Evolutionary conservation across 2,797 vertebrate species (phyloP).

Genomic region (Delichon dasypus): DNA sequence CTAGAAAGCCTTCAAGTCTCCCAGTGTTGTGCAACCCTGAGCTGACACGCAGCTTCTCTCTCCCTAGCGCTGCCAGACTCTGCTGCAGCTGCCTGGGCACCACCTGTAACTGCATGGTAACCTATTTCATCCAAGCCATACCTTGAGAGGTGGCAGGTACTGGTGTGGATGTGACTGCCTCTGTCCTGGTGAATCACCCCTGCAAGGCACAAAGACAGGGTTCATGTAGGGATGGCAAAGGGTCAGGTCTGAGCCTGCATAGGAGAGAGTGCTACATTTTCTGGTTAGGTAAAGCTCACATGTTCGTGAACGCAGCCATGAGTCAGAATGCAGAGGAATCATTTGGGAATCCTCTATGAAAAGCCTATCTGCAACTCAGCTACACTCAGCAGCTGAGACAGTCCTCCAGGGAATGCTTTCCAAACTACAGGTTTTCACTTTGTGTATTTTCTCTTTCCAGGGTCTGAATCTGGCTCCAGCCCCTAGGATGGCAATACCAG

Average conservation of each 20-base stretch:
- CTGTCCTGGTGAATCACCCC: background rate
- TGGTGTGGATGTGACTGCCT: background rate
- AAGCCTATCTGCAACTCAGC: background rate
- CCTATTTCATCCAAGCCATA: accelerated
- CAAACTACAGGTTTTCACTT: background rate
- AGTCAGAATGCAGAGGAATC: background rate
- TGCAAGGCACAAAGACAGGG: background rate
- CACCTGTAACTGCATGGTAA: background rate
- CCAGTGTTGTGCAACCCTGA: background rate
- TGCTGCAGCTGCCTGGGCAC: background rate
- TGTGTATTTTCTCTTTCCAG: background rate
- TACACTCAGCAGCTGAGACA: background rate
- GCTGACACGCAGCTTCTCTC: accelerated
- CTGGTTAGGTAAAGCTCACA: accelerated
- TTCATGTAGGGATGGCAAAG: background rate
- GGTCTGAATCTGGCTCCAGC: background rate
- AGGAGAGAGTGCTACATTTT: background rate
- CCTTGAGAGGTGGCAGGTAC: background rate
- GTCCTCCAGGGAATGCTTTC: background rate
- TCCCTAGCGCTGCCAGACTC: background rate
- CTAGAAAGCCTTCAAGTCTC: background rate
- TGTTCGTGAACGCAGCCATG: background rate
- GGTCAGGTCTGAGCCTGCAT: background rate
- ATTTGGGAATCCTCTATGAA: background rate
- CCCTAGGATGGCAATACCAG: background rate